These are phyloP conservation scores for Agrilus cyanescens DNA, from an alignment of 2,888 invertebrate species.

Conservation along the genomic window DNA sequence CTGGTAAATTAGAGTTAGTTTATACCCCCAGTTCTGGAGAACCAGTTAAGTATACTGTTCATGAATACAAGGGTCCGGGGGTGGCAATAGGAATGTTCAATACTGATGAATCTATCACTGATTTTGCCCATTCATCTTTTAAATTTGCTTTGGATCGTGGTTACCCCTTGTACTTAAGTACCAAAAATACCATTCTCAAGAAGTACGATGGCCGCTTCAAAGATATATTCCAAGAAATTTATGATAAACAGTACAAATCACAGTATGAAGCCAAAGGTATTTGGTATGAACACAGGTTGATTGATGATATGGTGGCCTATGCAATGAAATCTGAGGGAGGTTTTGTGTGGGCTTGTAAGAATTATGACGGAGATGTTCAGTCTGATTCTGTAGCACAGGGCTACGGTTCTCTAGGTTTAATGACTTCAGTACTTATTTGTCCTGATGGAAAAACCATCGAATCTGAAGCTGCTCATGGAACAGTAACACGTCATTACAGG, in stretches of 20 bases:
- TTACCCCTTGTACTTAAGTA: constrained; percentile 87
- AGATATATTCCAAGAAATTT: constrained; percentile 93
- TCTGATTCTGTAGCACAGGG: constrained; percentile 98
- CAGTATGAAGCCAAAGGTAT: constrained; percentile 75
- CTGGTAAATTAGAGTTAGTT: constrained; percentile 75
- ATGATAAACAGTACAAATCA: constrained; percentile 75
- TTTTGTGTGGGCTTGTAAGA: constrained; percentile 99
- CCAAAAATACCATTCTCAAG: constrained; percentile 95
- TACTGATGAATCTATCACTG: constrained; percentile 85
- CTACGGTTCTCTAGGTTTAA: constrained; percentile 88
- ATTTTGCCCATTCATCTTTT: constrained; percentile 92
- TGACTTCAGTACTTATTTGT: constrained; percentile 95
- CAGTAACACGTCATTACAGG: constrained; percentile 78
- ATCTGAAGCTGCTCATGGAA: constrained; percentile 97
- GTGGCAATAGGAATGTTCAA: constrained; percentile 94
- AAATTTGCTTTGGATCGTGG: constrained; percentile 75
- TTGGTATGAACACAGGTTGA: constrained; percentile 97
- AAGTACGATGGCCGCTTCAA: constrained; percentile 94
- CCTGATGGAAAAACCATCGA: constrained; percentile 98
- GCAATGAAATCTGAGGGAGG: constrained; percentile 97
- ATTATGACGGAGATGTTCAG: constrained; percentile 98
- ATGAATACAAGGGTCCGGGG: constrained; percentile 79
- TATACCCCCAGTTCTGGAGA: constrained; percentile 59
- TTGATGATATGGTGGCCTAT: constrained; percentile 99
- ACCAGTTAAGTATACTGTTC: constrained; percentile 60